Conservation (phyloP, 2,888 invertebrate species). For the Tribolium freemani region DNA sequence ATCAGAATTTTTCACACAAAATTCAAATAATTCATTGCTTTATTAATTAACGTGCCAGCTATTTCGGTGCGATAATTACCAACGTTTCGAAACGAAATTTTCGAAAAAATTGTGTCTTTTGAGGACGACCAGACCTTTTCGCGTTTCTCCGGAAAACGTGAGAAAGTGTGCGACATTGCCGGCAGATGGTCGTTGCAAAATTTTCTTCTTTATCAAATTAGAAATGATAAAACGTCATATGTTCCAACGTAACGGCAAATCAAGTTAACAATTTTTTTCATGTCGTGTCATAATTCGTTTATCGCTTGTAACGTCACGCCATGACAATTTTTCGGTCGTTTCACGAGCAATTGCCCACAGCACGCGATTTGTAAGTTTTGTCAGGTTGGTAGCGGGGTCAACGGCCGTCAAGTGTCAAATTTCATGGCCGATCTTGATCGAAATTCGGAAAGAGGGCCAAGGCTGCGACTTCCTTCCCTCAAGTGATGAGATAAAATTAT, state of each 20-base stretch:
- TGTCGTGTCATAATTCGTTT: slow-evolving; percentile 1
- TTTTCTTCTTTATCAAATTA: too few species aligned
- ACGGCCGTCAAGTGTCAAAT: too few species aligned
- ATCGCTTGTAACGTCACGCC: slow-evolving; percentile 19
- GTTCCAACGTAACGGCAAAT: neutral
- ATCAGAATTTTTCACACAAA: neutral
- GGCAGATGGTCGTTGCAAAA: neutral
- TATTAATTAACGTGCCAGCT: neutral
- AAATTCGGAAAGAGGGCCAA: too few species aligned
- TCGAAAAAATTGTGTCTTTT: neutral
- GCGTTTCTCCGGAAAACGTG: neutral
- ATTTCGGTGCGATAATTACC: neutral
- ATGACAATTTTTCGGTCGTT: slow-evolving; percentile 25
- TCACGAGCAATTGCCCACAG: slow-evolving; percentile 14
- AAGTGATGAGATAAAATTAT: too few species aligned
- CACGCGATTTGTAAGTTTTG: neutral
- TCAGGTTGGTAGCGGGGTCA: too few species aligned
- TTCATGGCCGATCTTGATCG: too few species aligned
- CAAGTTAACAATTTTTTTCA: neutral
- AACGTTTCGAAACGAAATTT: neutral
- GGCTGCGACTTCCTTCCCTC: too few species aligned
- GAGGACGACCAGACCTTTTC: neutral
- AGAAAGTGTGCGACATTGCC: neutral
- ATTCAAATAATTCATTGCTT: neutral
- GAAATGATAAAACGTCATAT: neutral